Evolutionary conservation across 1,140 invertebrate species (phyloP), one percentile per base, ranked within the genome.

Genomic region (Pseudomyrmex pallidus): DNA sequence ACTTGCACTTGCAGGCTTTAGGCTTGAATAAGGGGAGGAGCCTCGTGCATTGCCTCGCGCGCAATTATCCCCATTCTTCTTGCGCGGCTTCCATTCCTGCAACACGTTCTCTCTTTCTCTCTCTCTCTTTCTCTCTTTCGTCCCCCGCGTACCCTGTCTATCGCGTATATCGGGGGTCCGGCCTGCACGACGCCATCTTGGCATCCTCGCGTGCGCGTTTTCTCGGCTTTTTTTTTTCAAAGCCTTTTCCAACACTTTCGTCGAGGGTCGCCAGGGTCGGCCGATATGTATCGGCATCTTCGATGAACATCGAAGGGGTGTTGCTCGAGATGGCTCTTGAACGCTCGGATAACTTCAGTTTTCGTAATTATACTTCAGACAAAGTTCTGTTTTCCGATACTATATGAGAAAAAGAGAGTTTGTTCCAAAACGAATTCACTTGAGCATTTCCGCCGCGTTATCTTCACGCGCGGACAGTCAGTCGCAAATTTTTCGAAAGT

Each of bases 41-140:
- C 91, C 87, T 91, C 83, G 85, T 90, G 89, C 90, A 91, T 91
- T 91, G 90, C 90, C 88, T 89, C 66, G 88, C 77, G 89, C 77
- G 91, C 89, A 92, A 92, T 92, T 92, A 92, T 87, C 91, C 91
- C 91, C 91, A 86, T 91, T 78, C 89, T 85, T 50, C 72, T 70
- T 68, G 73, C 54, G 52, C 82, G 86, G 88, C 88, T 89, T 87
- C 88, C 89, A 90, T 91, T 90, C 85, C 86, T 86, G 83, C 83
- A 85, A 73, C 83, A 63, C 82, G 76, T 78, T 80, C 35, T 35
- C 35, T 35, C 35, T 35, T 7, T 35, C 35, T 35, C 35, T 35
- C 5, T 35, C 35, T 35, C 35, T 35, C 5, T 35, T 2, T 35
- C 5, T 35, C 5, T n/a, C 61, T 80, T 77, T 77, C 73, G 66